Base-by-base conservation (phyloP, 2,888 invertebrate genomes). In the Uropetala carovei region DNA sequence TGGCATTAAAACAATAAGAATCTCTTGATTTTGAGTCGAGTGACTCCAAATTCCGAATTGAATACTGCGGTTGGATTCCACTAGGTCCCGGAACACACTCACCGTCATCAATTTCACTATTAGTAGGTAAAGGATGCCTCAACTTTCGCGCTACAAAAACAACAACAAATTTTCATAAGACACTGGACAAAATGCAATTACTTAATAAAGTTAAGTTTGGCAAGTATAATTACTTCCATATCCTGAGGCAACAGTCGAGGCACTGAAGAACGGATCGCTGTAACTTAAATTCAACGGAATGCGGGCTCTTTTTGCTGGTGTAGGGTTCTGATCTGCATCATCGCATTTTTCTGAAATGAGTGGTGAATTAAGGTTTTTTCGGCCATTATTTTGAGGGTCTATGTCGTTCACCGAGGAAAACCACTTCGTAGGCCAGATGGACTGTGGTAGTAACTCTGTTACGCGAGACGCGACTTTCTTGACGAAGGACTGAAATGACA, bases 391-490 rank as follows among this genome's bases (percentile, higher is more conserved):
- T 57, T 0, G 92, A 68, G 83, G 9, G 43, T 68, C 43, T 13
- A 16, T 56, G 30, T 89, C 89, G 92, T 93, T 92, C 0, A 93
- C 86, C 9, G 93, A 93, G 18, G 93, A 92, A 75, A 94, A 93
- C 93, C 94, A 93, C 68, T 93, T 93, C 58, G 93, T 94, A 60
- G 94, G 92, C 95, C 95, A 95, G 4, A 95, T 95, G 92, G 96
- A 96, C 92, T 96, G 96, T 30, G 97, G 97, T 94, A 97, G 95
- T 60, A 97, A 95, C 92, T 96, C 96, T 5, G 97, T 96, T 92
- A 97, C 96, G 94, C 96, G 96, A 92, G 96, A 96, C 93, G 96
- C 96, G 92, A 97, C 96, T 95, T 97, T 97, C 94, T 96, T 96
- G 93, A 97, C 96, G 94, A 97, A 97, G 43, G 97, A 97, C 97